phyloP scores from a whole-genome alignment of 2,113 vertebrate species.

The Etia nguti region DNA sequence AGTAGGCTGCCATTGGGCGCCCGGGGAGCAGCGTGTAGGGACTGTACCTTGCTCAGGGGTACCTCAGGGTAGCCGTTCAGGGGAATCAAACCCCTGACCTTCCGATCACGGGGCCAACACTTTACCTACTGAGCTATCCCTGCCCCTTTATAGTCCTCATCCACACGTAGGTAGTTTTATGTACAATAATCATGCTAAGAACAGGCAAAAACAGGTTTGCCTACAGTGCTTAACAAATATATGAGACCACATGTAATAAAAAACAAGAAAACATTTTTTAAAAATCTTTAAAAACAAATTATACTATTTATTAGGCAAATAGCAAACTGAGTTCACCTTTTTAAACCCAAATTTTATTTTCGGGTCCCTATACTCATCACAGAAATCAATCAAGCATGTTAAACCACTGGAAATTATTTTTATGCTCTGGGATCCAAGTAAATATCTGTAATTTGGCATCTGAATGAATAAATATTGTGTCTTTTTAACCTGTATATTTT shows the following conservation, averaged over 20 bases:
- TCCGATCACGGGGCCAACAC: no score
- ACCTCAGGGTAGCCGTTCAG: no score
- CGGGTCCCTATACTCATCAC: accelerated
- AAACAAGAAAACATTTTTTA: neutral
- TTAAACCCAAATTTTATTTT: neutral
- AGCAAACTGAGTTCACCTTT: neutral
- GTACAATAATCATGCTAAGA: neutral
- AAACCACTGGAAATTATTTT: neutral
- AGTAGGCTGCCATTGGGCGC: no score
- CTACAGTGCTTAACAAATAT: neutral
- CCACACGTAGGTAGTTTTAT: accelerated
- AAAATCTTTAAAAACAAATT: accelerated
- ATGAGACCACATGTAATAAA: neutral
- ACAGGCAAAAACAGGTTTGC: accelerated
- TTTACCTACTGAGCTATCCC: no score
- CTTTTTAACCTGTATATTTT: neutral
- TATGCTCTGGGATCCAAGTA: neutral
- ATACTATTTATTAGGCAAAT: neutral
- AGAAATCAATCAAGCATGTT: neutral
- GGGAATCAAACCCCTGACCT: no score
- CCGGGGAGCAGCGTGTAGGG: no score
- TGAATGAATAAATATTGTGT: neutral
- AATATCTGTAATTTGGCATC: neutral
- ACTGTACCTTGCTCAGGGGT: no score
- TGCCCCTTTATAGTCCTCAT: no score